Evolutionary conservation across 2,888 invertebrate species (phyloP), one percentile per base, ranked within the genome.

Genomic region (Ametastegia equiseti): DNA sequence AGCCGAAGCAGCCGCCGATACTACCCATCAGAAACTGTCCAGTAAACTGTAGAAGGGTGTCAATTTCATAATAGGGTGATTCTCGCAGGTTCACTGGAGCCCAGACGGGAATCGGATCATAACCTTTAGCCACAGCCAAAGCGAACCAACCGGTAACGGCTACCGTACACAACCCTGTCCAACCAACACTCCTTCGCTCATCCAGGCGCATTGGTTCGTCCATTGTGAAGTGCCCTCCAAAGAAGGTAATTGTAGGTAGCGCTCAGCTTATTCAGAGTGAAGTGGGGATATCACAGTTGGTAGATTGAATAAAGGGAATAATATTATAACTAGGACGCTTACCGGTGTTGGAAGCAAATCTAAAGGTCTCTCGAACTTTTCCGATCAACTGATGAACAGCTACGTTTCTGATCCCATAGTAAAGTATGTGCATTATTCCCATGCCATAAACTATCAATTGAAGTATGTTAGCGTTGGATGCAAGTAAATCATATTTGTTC

Each of bases 261-360:
- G 19, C 33, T 54, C 11, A 33, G 7, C 13, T 75, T 19, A 36
- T 36, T 33, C 9, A 54, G 6, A 54, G 19, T 30, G 5, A 33
- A 47, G 47, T 33, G n/a, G 27, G 13, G 19, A 54, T n/a, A n/a
- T 36, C 45, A 54, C 11, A 36, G 30, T 36, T 39, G 27, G 33
- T 2, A 36, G 19, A 75, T 39, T 27, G 19, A 36, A 75, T 2
- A 19, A 36, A 36, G n/a, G 27, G n/a, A n/a, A 50, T 36, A 30
- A 15, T 71, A 42, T n/a, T n/a, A 47, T 47, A 71, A 23, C 7
- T 39, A 19, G 36, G 39, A 67, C 3, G 19, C 78, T 78, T 4
- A 78, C 78, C 78, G 11, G 78, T 78, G 27, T 78, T 78, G 2
- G 78, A 78, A 9, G 78, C n/a, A 45, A 23, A 63, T 63, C 78